These are phyloP conservation scores for Leptosomus discolor DNA, from an alignment of 2,113 vertebrate genomes.

Conservation along the genomic window DNA sequence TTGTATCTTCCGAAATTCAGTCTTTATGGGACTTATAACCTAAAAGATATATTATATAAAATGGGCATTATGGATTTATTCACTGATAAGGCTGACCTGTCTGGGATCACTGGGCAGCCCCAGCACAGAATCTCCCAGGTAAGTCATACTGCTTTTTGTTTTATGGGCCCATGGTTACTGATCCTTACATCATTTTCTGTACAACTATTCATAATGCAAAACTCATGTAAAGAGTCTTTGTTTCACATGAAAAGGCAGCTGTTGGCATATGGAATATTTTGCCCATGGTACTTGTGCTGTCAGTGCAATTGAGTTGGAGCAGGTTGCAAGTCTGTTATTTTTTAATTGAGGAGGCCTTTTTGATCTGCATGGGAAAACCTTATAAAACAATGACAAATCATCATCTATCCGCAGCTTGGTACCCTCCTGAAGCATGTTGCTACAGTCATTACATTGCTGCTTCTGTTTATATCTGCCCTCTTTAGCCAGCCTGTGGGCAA, in stretches of 20 bases:
- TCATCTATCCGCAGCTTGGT: neutral
- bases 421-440: neutral
- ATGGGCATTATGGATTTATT: conserved; percentile 86
- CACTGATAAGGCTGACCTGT: conserved; percentile 75
- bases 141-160: neutral
- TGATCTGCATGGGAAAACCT: neutral
- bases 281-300: neutral
- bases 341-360: neutral
- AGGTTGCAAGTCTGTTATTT: neutral
- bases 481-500: neutral
- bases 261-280: neutral
- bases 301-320: neutral
- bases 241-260: neutral
- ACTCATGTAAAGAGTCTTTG: neutral
- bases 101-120: conserved; percentile 72
- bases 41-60: conserved; percentile 68
- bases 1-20: conserved; percentile 83
- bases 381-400: neutral
- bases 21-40: conserved; percentile 77
- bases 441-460: neutral
- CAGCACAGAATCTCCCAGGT: conserved; percentile 79
- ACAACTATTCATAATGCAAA: neutral
- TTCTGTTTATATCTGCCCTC: neutral
- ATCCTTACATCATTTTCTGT: neutral
- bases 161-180: neutral